Evolutionary conservation across 2,113 vertebrate species (phyloP).

Genomic region (Rattus norvegicus): DNA sequence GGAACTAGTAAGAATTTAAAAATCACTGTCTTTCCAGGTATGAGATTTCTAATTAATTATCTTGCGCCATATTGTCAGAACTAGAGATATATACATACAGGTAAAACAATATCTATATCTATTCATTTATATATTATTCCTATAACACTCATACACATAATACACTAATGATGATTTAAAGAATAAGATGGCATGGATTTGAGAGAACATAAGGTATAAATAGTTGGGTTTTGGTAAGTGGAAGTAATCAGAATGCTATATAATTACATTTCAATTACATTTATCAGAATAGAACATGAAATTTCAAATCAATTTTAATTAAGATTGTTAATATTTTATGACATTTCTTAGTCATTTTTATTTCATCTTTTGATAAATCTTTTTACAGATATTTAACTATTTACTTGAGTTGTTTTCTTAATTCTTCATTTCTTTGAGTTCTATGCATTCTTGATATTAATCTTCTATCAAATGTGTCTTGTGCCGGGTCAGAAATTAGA

Average conservation of each 20-base stretch:
- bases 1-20: neutral
- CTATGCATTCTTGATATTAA: neutral
- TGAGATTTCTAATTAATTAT: neutral
- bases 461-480: neutral
- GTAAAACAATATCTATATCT: neutral
- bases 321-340: neutral
- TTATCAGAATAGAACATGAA: neutral
- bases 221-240: neutral
- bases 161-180: neutral
- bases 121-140: neutral
- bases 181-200: neutral
- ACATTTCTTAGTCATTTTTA: neutral
- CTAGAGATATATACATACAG: neutral
- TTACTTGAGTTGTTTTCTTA: neutral
- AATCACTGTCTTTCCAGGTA: neutral
- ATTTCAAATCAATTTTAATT: neutral
- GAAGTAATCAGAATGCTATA: neutral
- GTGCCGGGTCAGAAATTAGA: neutral
- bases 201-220: neutral
- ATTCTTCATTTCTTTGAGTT: neutral
- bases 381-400: neutral
- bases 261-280: neutral
- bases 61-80: neutral
- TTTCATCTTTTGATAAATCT: neutral
- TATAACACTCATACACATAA: neutral